Percentiles rank a stretch among this genome's conserved stretches.
These are phyloP conservation scores for Melanostigma gelatinosum DNA, from an alignment of 2,113 vertebrate genomes.

Conservation along the genomic window DNA sequence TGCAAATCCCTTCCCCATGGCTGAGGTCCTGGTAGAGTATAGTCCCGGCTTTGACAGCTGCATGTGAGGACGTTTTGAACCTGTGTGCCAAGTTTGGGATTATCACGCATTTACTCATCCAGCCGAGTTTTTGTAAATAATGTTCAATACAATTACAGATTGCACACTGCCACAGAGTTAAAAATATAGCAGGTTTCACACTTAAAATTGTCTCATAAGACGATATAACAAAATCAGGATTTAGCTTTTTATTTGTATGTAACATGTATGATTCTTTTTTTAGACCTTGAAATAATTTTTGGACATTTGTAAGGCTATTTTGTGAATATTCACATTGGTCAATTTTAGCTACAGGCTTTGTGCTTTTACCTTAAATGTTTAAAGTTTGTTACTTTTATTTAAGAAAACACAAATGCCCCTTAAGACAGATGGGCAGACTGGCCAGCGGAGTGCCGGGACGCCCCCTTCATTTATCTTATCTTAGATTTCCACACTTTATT, in stretches of 20 bases:
- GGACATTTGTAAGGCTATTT: not conserved
- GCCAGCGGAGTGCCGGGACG: not conserved
- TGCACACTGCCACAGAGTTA: not conserved
- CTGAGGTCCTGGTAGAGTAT: not conserved
- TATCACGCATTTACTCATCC: not conserved
- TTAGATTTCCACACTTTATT: not conserved
- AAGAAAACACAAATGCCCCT: not conserved
- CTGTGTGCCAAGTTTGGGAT: conserved; percentile 1
- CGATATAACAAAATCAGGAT: not conserved
- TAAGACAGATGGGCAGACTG: not conserved
- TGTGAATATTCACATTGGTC: not conserved
- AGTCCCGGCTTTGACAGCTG: conserved; percentile 31
- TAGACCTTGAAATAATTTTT: not conserved
- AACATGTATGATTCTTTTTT: not conserved
- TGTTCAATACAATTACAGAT: not conserved
- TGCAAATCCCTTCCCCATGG: conserved; percentile 51
- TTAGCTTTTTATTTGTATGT: not conserved
- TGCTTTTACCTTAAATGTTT: not conserved
- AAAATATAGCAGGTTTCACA: not conserved
- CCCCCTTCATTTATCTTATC: not conserved
- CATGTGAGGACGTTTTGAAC: conserved; percentile 1
- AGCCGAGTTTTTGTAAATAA: not conserved
- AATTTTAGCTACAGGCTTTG: not conserved
- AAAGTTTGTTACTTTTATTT: conserved; percentile 5
- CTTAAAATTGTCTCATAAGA: not conserved